Conservation (phyloP, 2,797 vertebrate genomes). For the Ptychobarbus kaznakovi region DNA sequence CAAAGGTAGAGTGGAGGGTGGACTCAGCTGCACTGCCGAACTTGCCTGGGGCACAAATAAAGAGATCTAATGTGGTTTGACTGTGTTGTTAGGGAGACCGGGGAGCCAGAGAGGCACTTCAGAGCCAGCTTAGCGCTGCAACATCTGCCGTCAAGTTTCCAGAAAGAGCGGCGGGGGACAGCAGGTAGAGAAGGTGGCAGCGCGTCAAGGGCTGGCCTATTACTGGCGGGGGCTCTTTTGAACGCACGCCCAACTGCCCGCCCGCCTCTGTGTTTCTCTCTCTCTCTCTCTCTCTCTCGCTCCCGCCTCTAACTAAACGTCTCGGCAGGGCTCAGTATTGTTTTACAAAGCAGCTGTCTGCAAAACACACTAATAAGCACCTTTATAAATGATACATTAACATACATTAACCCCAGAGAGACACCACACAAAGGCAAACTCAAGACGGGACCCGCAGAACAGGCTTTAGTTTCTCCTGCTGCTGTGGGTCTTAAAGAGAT, state of each 20-base stretch:
- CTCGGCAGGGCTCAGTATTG: conserved; percentile 78
- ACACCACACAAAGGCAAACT: conserved; percentile 57
- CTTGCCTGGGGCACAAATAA: conserved; percentile 93
- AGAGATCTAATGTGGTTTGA: conserved; percentile 93
- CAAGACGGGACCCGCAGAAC: conserved; percentile 18
- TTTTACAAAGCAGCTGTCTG: conserved; percentile 85
- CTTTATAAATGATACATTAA: conserved; percentile 87
- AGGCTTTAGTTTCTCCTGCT: conserved; percentile 37
- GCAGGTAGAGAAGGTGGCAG: conserved; percentile 87
- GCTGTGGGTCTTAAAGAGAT: conserved; percentile 18
- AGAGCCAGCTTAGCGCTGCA: conserved; percentile 88
- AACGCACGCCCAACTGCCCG: conserved; percentile 67
- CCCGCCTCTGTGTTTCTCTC: conserved; percentile 1
- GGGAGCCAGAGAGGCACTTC: conserved; percentile 90
- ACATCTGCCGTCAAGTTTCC: conserved; percentile 95
- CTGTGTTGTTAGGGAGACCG: conserved; percentile 86
- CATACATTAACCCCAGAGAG: conserved; percentile 61
- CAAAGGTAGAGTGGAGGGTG: conserved; percentile 91
- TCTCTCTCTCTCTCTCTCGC: conserved; percentile 16
- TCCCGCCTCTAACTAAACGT: conserved; percentile 69
- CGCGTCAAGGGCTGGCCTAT: conserved; percentile 73
- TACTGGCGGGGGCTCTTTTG: conserved; percentile 80
- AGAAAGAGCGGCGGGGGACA: conserved; percentile 87
- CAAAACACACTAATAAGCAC: conserved; percentile 79
- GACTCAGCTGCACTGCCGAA: conserved; percentile 94